A percentile compares a stretch with the other conserved stretches of the same genome.
These are phyloP conservation scores for Eumerus sabulonum DNA, from an alignment of 2,888 invertebrate genomes.

Conservation along the genomic window DNA sequence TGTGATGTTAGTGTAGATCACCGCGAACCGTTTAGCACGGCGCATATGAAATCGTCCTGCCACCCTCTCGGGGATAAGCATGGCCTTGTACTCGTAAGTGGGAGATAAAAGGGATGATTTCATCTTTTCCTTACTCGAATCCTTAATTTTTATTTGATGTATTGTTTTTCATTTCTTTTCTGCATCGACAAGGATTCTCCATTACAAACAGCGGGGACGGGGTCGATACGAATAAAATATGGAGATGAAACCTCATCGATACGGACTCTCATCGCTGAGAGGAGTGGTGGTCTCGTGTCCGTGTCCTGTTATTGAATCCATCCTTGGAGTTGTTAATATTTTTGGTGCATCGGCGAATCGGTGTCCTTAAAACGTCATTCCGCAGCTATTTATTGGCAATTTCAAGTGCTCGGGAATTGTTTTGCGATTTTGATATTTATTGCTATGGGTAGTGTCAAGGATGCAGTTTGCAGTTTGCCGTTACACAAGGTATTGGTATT, in stretches of 20 bases:
- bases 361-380: slow-evolving; percentile 52
- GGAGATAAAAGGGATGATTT: slow-evolving; percentile 64
- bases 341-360: slow-evolving; percentile 32
- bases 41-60: slow-evolving; percentile 29
- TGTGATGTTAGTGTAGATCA: slow-evolving; percentile 60
- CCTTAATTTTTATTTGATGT: slow-evolving; percentile 33
- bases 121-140: slow-evolving; percentile 33
- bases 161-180: slow-evolving; percentile 27
- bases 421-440: slow-evolving; percentile 43
- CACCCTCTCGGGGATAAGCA: slow-evolving; percentile 40
- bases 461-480: slow-evolving; percentile 19
- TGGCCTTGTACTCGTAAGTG: slow-evolving; percentile 28
- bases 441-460: slow-evolving; percentile 21
- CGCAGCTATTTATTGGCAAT: slow-evolving; percentile 57
- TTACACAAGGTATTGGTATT: slow-evolving; percentile 29
- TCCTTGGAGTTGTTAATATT: slow-evolving; percentile 10
- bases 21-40: slow-evolving; percentile 33
- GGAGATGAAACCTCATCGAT: too few species aligned
- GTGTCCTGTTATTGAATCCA: slow-evolving; percentile 14
- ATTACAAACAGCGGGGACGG: slow-evolving; percentile 22
- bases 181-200: slow-evolving; percentile 54
- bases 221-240: too few species aligned
- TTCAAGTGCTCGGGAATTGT: slow-evolving; percentile 53
- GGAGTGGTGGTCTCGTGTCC: too few species aligned
- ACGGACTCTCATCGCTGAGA: too few species aligned